Percentiles rank a stretch among this genome's conserved stretches.
Conservation (phyloP, 2,888 invertebrate genomes). For the Drosophila meridionalis region DNA sequence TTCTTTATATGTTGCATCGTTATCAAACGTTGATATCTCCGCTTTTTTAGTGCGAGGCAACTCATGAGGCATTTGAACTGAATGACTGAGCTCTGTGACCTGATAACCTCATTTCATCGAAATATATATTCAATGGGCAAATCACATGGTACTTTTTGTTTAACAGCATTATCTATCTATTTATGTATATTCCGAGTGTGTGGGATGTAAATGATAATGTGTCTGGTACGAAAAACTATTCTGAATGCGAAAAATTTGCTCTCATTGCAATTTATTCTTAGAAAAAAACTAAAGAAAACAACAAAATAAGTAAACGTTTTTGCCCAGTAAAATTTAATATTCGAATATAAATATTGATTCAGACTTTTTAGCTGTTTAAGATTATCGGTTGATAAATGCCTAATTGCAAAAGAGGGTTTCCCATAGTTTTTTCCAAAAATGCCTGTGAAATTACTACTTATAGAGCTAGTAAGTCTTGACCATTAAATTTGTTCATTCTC, state of each 20-base stretch:
- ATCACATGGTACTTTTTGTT: neutral
- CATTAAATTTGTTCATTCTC: neutral
- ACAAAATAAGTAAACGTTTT: neutral
- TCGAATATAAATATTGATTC: no score
- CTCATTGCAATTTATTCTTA: neutral
- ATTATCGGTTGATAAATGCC: no score
- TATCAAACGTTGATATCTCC: conserved; percentile 33
- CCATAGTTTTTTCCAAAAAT: neutral
- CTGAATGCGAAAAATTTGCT: no score
- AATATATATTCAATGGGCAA: conserved; percentile 17
- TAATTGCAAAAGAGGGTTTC: neutral
- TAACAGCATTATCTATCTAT: conserved; percentile 1
- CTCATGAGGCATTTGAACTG: conserved; percentile 33
- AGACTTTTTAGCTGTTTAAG: no score
- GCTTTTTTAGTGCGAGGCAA: conserved; percentile 25
- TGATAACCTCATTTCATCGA: conserved; percentile 54
- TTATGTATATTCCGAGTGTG: neutral
- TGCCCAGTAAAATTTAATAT: neutral
- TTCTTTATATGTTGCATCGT: conserved; percentile 10
- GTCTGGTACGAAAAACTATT: neutral
- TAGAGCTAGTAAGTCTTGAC: neutral
- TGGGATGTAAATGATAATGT: neutral
- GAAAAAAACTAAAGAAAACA: no score
- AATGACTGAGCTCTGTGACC: conserved; percentile 44
- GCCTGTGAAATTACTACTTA: neutral